Percentiles rank a stretch among this genome's conserved stretches.
Evolutionary conservation across 1,140 invertebrate species (phyloP).

Genomic region (Antheraea mylitta): DNA sequence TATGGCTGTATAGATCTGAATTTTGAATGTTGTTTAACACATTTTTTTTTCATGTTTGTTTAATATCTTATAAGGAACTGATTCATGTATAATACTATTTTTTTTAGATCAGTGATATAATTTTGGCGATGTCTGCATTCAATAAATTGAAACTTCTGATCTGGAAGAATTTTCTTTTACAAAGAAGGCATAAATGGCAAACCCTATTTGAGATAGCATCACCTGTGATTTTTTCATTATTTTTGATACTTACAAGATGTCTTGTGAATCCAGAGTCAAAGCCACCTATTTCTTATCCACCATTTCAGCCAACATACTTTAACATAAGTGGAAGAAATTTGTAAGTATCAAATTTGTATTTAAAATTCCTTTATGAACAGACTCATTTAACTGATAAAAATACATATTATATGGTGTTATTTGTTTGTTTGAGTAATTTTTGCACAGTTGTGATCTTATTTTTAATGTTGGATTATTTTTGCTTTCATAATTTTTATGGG

Average conservation of each 20-base stretch:
- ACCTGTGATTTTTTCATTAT: conserved; percentile 86
- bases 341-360: conserved; percentile 45
- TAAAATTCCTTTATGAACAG: neutral
- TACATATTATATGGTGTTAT: too few species aligned
- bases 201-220: conserved; percentile 86
- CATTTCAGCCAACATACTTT: conserved; percentile 65
- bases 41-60: neutral
- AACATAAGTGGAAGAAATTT: conserved; percentile 58
- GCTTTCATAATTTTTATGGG: too few species aligned
- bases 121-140: conserved; percentile 48
- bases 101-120: conserved; percentile 5
- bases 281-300: conserved; percentile 52
- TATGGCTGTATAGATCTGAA: too few species aligned
- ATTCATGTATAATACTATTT: neutral
- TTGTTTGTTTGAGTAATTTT: too few species aligned
- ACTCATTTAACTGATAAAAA: too few species aligned
- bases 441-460: too few species aligned
- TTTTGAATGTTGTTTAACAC: too few species aligned
- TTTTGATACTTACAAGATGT: conserved; percentile 84
- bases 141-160: conserved; percentile 85
- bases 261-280: conserved; percentile 76
- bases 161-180: conserved; percentile 92
- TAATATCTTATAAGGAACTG: neutral
- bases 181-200: conserved; percentile 87
- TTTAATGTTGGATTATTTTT: too few species aligned